A percentile compares a stretch with the other conserved stretches of the same genome.
Conservation (phyloP, 1,140 invertebrate genomes). For the Drosophila subobscura region DNA sequence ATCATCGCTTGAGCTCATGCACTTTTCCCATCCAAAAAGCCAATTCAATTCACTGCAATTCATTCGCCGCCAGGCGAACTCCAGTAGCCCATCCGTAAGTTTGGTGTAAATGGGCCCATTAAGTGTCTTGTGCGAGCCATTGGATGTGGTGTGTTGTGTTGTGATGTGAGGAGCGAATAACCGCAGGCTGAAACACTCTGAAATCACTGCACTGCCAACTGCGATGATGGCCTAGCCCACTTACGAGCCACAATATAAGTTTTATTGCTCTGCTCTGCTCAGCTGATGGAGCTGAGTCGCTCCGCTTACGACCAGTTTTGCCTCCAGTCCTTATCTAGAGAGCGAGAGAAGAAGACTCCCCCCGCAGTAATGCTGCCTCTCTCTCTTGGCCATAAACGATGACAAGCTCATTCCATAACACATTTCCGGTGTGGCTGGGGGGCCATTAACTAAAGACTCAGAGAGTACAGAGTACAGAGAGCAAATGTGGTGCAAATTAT, state of each 20-base stretch:
- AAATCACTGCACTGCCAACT: slow-evolving; percentile 11
- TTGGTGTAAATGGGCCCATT: slow-evolving; percentile 51
- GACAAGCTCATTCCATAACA: slow-evolving; percentile 4
- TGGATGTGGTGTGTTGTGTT: not conserved
- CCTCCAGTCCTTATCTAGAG: slow-evolving; percentile 35
- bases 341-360: slow-evolving; percentile 7
- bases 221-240: slow-evolving; percentile 24
- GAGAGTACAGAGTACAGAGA: slow-evolving; percentile 5
- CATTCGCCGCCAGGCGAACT: slow-evolving; percentile 16
- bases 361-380: not conserved
- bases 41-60: not conserved
- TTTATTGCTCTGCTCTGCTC: slow-evolving; percentile 31
- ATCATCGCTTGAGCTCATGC: too few relatives aligned
- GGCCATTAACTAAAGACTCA: not conserved
- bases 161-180: slow-evolving; percentile 4
- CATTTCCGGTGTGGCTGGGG: slow-evolving; percentile 41
- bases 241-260: slow-evolving; percentile 36
- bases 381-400: not conserved
- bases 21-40: slow-evolving; percentile 1
- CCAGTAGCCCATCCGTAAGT: slow-evolving; percentile 38
- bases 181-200: slow-evolving; percentile 9
- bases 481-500: slow-evolving; percentile 36
- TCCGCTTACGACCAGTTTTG: slow-evolving; percentile 24
- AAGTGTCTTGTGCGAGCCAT: slow-evolving; percentile 19
- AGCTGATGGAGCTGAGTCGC: too few relatives aligned